phyloP scores from a whole-genome alignment of 2,113 vertebrate genomes.

The Ardeotis arabs region DNA sequence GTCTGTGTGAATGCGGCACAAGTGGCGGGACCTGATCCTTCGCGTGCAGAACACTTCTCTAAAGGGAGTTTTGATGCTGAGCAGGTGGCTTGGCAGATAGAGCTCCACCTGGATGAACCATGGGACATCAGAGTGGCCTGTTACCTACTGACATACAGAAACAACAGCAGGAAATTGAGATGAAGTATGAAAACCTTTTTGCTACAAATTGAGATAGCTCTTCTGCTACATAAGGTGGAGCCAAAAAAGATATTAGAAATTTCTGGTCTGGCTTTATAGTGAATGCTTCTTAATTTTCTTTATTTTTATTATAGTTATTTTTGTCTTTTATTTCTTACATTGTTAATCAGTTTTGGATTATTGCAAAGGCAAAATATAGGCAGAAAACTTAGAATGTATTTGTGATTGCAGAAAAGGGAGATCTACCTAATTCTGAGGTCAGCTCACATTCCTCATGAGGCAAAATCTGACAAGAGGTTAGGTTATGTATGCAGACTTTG shows the following conservation, averaged over 20 bases:
- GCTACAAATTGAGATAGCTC: not conserved
- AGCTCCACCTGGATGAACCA: slow-evolving; percentile 16
- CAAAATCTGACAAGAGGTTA: not conserved
- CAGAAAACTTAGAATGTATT: not conserved
- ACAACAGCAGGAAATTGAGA: slow-evolving; percentile 13
- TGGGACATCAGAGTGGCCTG: not conserved
- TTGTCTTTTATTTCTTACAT: not conserved
- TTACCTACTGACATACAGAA: slow-evolving; percentile 20
- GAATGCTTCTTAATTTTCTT: not conserved
- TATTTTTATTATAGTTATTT: not conserved
- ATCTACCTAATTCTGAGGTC: not conserved
- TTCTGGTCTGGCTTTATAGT: not conserved
- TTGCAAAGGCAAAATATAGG: not conserved
- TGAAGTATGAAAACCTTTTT: not conserved
- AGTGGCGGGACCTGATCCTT: not conserved
- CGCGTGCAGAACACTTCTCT: not conserved
- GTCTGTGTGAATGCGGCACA: not conserved
- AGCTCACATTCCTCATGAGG: not conserved
- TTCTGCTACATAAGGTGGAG: not conserved
- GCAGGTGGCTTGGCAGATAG: slow-evolving; percentile 29
- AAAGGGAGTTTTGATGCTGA: not conserved
- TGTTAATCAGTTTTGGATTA: not conserved
- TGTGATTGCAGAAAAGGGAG: not conserved
- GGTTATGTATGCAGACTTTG: not conserved
- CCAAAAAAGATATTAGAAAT: not conserved